Conservation (phyloP, 2,888 invertebrate species). For the Eupithecia subfuscata region DNA sequence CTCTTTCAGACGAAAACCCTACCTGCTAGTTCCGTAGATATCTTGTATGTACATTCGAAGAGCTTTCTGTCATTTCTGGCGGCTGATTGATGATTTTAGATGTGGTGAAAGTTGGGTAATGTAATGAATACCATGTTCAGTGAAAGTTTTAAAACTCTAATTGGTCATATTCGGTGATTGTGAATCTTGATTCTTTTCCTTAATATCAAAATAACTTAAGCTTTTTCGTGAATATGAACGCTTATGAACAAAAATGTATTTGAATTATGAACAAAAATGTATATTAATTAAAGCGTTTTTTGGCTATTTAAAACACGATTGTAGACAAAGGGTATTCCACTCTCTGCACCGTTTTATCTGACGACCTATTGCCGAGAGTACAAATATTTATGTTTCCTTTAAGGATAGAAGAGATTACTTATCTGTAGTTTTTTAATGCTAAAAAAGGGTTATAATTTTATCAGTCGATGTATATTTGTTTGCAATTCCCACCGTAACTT, state of each 20-base stretch:
- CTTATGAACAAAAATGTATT: too few species aligned
- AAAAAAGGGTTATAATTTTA: too few species aligned
- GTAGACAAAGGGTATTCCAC: neutral
- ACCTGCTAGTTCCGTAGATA: neutral
- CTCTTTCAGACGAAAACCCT: neutral
- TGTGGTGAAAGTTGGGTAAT: neutral
- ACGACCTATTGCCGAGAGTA: neutral
- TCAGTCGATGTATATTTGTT: too few species aligned
- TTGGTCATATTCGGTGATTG: neutral
- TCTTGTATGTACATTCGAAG: neutral
- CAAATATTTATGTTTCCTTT: neutral
- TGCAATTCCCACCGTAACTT: too few species aligned
- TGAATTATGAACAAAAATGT: too few species aligned
- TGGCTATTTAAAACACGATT: neutral
- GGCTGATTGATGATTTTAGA: slow-evolving; percentile 5
- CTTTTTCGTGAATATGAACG: neutral
- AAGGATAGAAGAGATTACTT: neutral
- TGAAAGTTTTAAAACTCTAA: neutral
- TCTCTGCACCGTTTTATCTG: neutral
- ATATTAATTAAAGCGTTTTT: neutral
- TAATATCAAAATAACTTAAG: neutral
- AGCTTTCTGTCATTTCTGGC: neutral
- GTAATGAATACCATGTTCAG: neutral
- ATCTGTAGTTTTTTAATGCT: too few species aligned
- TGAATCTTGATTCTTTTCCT: neutral